phyloP scores from a whole-genome alignment of 2,113 vertebrate species.

The Apistogramma diplotaenia region DNA sequence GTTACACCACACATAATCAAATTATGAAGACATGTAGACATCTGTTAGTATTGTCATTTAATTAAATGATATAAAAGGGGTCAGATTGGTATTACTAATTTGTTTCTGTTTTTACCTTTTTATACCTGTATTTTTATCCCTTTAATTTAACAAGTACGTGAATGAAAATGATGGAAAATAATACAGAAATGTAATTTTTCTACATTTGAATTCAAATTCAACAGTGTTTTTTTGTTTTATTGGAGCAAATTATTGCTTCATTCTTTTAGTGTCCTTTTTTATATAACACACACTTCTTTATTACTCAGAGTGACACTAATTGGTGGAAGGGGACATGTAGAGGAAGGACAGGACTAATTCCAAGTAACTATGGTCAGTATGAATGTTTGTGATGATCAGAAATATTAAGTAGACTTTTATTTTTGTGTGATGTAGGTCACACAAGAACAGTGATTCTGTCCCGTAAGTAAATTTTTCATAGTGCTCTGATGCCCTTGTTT shows the following conservation, averaged over 20 bases:
- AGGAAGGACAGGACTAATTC: slow-evolving; percentile 95
- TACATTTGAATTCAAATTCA: not conserved
- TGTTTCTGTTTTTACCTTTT: not conserved
- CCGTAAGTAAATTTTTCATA: not conserved
- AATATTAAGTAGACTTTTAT: too few species aligned
- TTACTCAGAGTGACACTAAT: slow-evolving; percentile 90
- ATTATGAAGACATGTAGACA: too few species aligned
- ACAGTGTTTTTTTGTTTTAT: not conserved
- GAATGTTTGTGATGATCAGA: not conserved
- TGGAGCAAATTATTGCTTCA: not conserved
- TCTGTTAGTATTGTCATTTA: too few species aligned
- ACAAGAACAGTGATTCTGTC: not conserved
- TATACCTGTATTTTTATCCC: too few species aligned
- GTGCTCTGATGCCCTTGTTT: not conserved
- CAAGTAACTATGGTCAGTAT: slow-evolving; percentile 95
- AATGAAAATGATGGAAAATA: not conserved
- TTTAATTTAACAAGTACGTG: not conserved
- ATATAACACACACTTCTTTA: not conserved
- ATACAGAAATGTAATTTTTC: too few species aligned
- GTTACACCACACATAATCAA: too few species aligned
- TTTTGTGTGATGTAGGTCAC: not conserved
- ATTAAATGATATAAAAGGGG: too few species aligned
- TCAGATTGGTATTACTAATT: not conserved
- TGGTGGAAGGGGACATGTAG: slow-evolving; percentile 99
- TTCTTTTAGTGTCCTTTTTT: not conserved